A percentile compares a stretch with the other conserved stretches of the same genome.
Evolutionary conservation across 2,113 vertebrate genomes (phyloP).

Genomic region (pig (Sus scrofa)): DNA sequence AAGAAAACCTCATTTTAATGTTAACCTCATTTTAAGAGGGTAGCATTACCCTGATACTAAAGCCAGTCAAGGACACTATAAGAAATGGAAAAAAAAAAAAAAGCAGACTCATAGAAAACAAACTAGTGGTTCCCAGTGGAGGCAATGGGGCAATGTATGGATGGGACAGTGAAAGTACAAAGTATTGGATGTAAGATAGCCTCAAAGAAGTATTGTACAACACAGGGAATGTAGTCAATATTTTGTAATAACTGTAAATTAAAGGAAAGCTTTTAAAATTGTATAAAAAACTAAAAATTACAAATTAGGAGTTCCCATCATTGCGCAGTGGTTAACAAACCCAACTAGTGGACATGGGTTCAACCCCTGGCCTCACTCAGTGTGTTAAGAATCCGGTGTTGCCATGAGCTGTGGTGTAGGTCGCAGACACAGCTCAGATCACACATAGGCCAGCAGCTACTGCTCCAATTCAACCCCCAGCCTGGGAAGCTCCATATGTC

Average conservation of each 20-base stretch:
- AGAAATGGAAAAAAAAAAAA: not conserved
- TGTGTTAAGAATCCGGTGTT: too few species aligned
- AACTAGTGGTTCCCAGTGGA: not conserved
- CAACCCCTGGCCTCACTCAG: too few species aligned
- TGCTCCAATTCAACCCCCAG: too few species aligned
- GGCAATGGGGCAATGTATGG: not conserved
- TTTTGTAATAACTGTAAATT: not conserved
- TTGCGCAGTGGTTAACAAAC: too few species aligned
- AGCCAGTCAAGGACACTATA: not conserved
- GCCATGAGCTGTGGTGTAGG: too few species aligned
- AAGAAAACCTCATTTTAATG: not conserved
- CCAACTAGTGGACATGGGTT: too few species aligned
- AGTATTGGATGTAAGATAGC: not conserved
- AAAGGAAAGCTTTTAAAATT: not conserved
- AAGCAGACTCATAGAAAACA: not conserved
- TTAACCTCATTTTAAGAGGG: not conserved
- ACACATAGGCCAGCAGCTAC: too few species aligned
- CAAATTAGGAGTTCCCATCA: too few species aligned
- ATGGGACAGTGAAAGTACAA: not conserved
- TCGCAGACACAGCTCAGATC: too few species aligned
- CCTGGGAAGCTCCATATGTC: too few species aligned
- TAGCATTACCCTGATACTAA: not conserved
- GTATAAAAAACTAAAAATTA: not conserved
- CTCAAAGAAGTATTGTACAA: not conserved
- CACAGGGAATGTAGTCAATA: not conserved